Conservation (phyloP, 2,113 vertebrate species). For the Machaerirhynchus nigripectus region DNA sequence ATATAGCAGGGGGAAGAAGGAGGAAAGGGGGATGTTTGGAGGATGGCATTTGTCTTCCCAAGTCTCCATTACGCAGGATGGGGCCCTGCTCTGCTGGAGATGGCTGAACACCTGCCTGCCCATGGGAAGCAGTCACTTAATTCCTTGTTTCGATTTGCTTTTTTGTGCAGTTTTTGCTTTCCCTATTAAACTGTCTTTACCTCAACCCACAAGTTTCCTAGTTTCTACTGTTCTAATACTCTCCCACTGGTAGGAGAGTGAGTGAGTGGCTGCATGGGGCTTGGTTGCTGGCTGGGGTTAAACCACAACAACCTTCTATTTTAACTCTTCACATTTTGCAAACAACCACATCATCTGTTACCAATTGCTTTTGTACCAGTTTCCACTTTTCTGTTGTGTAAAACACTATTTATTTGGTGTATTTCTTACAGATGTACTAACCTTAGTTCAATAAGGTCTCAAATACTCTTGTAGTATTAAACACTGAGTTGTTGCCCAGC, state of each 20-base stretch:
- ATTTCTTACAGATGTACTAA: neutral
- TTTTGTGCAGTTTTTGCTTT: neutral
- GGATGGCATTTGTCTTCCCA: neutral
- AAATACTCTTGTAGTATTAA: neutral
- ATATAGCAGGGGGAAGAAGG: neutral
- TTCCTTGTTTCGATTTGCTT: neutral
- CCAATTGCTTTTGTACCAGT: neutral
- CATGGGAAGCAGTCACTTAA: neutral
- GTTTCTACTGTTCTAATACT: neutral
- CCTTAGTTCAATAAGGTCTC: neutral
- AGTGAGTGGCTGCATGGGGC: neutral
- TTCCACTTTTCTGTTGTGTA: neutral
- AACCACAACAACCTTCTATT: neutral
- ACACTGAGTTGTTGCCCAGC: neutral
- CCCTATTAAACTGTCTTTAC: neutral
- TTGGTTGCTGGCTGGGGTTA: neutral
- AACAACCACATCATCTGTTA: neutral
- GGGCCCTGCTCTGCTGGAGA: neutral
- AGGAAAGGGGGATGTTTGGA: neutral
- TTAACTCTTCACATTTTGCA: neutral
- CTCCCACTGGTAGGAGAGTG: neutral
- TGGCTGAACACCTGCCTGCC: neutral
- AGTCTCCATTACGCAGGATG: accelerated
- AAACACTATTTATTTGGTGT: neutral
- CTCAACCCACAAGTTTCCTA: neutral